Evolutionary conservation across 1,140 invertebrate species (phyloP), one percentile per base, ranked within the genome.

Genomic region (Trachymyrmex cornetzi): DNA sequence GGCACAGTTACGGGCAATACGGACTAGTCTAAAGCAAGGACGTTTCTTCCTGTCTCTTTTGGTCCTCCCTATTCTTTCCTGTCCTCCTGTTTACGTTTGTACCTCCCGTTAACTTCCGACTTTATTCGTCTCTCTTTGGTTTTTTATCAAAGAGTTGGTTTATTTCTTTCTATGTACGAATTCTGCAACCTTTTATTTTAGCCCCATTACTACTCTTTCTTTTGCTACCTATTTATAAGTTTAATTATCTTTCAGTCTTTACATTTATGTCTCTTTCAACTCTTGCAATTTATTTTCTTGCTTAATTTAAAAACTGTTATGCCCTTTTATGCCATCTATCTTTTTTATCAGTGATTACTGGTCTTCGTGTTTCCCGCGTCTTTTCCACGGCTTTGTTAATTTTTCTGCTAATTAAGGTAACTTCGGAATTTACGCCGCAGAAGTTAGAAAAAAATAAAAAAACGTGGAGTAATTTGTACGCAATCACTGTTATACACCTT

Each of bases 1-100:
- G 50, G 19, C 85, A 81, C 69, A 71, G 27, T 87, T 82, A 67
- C 61, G 44, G 55, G 75, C 44, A 44, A 44, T 71, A 50, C 48
- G 14, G 38, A 38, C 7, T 38, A 38, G 53, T 75, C 59, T 38
- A 44, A 67, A 81, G 77, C 77, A 87, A 87, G 87, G 85, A 87
- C 77, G 77, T 71, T n/a, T 63, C 22, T 82, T 38, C n/a, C 79
- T 72, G 57, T 82, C 67, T 71, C 77, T 61, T 24, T 22, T 30
- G 38, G 1, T 22, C n/a, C 50, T 72, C 9, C 9, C 38, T 44
- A 14, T 57, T 22, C 59, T 22, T 19, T 48, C 19, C 12, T 24
- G 12, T 50, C 24, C 9, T 50, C 3, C 7, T n/a, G 22, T 57
- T 57, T 6, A 1, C 19, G 6, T 16, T 53, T 14, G 12, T 6